Percentiles rank a stretch among this genome's conserved stretches.
Evolutionary conservation across 2,888 invertebrate genomes (phyloP).

Genomic region (Sphaerophoria taeniata): DNA sequence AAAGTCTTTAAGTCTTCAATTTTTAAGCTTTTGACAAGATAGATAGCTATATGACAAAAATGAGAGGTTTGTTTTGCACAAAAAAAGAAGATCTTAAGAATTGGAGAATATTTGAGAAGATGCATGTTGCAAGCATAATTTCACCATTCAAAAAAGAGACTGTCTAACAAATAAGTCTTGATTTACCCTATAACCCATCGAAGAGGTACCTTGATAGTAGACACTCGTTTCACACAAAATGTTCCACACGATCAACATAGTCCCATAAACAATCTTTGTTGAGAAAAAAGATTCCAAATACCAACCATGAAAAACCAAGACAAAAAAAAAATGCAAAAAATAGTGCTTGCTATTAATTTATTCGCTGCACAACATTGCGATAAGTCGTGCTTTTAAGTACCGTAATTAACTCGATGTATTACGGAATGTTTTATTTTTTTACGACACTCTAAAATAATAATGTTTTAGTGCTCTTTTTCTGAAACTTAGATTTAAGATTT

Average conservation of each 20-base stretch:
- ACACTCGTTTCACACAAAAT: constrained; percentile 46
- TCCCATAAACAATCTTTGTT: constrained; percentile 22
- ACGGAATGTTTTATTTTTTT: constrained; percentile 56
- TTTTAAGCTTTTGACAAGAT: too few species aligned
- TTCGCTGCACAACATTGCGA: constrained; percentile 61
- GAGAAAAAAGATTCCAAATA: constrained; percentile 45
- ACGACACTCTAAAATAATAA: constrained; percentile 38
- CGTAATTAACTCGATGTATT: constrained; percentile 72
- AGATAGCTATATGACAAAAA: too few species aligned
- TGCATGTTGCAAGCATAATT: too few species aligned
- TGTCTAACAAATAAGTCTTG: too few species aligned
- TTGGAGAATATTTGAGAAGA: too few species aligned
- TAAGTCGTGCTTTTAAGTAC: constrained; percentile 70
- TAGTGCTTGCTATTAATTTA: constrained; percentile 53
- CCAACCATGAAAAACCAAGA: constrained; percentile 1
- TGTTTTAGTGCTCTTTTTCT: constrained; percentile 2
- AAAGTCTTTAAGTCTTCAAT: too few species aligned
- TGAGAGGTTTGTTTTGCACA: too few species aligned
- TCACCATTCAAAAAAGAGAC: too few species aligned
- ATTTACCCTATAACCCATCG: constrained; percentile 44
- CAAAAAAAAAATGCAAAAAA: constrained; percentile 5
- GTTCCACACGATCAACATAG: constrained; percentile 37
- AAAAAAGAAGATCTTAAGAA: too few species aligned
- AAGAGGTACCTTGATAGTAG: constrained; percentile 18
- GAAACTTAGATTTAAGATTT: constrained; percentile 15